Conservation (phyloP, 2,113 vertebrate genomes). For the Corythornis cristatus region DNA sequence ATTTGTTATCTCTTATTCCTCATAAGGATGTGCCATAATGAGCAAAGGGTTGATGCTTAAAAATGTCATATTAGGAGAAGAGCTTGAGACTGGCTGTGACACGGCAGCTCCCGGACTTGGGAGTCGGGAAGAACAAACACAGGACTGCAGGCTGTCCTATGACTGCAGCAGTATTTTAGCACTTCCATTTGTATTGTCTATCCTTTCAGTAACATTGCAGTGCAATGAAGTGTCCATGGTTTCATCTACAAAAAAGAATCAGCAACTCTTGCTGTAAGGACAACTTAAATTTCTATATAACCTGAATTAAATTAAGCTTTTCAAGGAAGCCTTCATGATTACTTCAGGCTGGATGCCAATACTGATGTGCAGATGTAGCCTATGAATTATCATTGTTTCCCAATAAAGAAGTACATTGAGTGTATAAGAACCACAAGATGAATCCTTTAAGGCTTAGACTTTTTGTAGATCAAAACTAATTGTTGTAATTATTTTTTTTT, state of each 20-base stretch:
- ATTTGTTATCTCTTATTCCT: not conserved
- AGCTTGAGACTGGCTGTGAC: accelerated
- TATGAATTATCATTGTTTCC: not conserved
- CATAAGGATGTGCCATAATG: not conserved
- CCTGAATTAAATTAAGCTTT: not conserved
- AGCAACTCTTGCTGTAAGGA: not conserved
- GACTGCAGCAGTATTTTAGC: not conserved
- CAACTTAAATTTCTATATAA: not conserved
- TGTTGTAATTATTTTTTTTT: not conserved
- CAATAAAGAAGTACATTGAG: accelerated
- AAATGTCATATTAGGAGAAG: not conserved
- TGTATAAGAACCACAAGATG: not conserved
- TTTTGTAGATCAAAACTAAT: not conserved
- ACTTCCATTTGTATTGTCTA: accelerated
- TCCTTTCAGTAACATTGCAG: not conserved
- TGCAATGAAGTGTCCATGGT: not conserved
- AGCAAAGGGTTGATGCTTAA: not conserved
- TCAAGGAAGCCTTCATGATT: not conserved
- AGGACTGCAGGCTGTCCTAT: not conserved
- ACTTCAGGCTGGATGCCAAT: not conserved
- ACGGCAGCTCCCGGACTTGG: accelerated
- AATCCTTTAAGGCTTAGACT: not conserved
- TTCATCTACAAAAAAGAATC: not conserved
- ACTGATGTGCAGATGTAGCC: accelerated
- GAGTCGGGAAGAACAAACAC: not conserved